Conservation (phyloP, 2,113 vertebrate genomes). For the Petaurus breviceps region DNA sequence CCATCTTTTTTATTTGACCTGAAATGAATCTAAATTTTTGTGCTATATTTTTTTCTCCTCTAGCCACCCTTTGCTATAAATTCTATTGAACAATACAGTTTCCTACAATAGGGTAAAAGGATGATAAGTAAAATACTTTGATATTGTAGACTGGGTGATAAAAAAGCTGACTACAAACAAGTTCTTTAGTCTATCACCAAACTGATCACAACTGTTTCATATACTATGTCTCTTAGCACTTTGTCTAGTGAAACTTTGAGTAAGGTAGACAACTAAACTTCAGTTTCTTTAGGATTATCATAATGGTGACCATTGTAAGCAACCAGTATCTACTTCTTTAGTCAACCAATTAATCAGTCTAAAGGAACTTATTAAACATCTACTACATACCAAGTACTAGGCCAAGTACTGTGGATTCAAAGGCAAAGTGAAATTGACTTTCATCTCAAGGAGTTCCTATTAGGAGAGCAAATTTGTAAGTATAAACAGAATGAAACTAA, state of each 20-base stretch:
- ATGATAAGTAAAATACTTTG: conserved; percentile 37
- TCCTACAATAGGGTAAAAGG: conserved; percentile 9
- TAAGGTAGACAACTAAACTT: not conserved
- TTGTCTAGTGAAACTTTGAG: not conserved
- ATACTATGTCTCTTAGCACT: not conserved
- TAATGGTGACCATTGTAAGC: not conserved
- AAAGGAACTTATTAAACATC: not conserved
- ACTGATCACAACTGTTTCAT: not conserved
- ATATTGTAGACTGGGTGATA: conserved; percentile 18
- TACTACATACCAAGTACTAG: not conserved
- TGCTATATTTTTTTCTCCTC: conserved; percentile 11
- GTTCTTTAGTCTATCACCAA: not conserved
- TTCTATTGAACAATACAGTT: conserved; percentile 24
- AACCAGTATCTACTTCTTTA: not conserved
- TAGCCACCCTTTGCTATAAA: not conserved
- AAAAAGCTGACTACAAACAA: conserved; percentile 38
- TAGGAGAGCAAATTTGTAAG: not conserved
- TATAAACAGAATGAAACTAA: not conserved
- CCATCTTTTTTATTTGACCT: conserved; percentile 6
- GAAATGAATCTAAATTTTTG: conserved; percentile 2
- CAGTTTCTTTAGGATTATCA: not conserved
- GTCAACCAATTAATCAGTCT: not conserved
- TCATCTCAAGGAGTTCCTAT: not conserved
- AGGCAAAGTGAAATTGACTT: not conserved
- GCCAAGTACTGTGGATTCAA: not conserved